Conservation (phyloP, 2,797 vertebrate genomes). For the Sitta carolinensis region DNA sequence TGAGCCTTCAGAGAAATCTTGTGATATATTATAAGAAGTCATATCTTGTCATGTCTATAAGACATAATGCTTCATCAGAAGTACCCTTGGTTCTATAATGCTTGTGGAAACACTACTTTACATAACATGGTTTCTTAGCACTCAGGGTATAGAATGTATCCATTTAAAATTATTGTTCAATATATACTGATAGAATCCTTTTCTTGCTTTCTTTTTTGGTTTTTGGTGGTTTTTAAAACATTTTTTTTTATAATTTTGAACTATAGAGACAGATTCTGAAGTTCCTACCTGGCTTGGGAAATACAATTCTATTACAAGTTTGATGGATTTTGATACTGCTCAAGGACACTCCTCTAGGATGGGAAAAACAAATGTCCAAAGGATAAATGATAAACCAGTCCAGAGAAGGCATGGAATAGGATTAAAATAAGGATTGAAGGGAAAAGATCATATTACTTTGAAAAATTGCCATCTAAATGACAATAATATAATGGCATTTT, state of each 20-base stretch:
- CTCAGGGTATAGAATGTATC: not conserved
- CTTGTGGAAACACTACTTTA: not conserved
- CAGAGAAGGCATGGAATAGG: not conserved
- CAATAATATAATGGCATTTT: not conserved
- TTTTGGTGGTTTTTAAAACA: fast-evolving
- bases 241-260: not conserved
- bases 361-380: not conserved
- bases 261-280: not conserved
- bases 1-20: not conserved
- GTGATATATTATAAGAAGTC: not conserved
- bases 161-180: not conserved
- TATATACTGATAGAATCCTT: not conserved
- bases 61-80: not conserved
- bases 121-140: not conserved
- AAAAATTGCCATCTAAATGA: not conserved
- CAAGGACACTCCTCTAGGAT: not conserved
- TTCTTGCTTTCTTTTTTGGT: not conserved
- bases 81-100: not conserved
- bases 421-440: not conserved
- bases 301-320: not conserved
- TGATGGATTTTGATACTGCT: not conserved
- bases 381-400: not conserved
- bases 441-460: not conserved
- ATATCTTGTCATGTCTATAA: not conserved
- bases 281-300: not conserved